Base-by-base conservation (phyloP, 1,140 invertebrate genomes). In the Doryteuthis pealeii region DNA sequence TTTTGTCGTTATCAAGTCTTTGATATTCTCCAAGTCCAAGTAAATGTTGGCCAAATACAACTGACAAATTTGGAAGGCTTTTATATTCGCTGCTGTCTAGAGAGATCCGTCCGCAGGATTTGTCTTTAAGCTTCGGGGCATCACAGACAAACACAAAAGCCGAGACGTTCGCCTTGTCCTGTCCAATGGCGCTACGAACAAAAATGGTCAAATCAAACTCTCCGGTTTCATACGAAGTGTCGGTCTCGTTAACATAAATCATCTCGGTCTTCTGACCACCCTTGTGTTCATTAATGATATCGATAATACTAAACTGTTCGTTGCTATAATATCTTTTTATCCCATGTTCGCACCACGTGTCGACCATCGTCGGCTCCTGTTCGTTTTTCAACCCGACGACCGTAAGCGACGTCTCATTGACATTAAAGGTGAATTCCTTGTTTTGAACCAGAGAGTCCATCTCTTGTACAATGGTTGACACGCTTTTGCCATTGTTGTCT, bases 1-100 rank as follows among this genome's bases (percentile, higher is more conserved):
- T 62, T 6, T 5, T 6, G 18, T 28, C 18, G 18, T 8, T 18
- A n/a, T 62, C 54, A 22, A 6, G 5, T n/a, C 18, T n/a, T 1
- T 62, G 54, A 28, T 62, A 62, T n/a, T 62, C 54, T 14, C 18
- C 54, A 12, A 62, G 6, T 14, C 54, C 54, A 62, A 62, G 18
- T 6, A 62, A 14, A 62, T 62, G 18, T 62, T 62, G 54, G 5
- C 54, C 22, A 62, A 62, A 62, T n/a, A 22, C 18, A 5, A 62
- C 54, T 5, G 54, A 62, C 26, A n/a, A 14, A 22, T 62, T 62
- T 8, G 18, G 22, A 28, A 62, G 26, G 6, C 32, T 62, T 3
- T 33, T 71, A 77, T 88, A 91, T 66, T 91, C 89, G 5, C 84
- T 81, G 3, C 76, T 74, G 4, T 82, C 78, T 5, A 90, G 76